Percentiles rank a stretch among this genome's conserved stretches.
These are phyloP conservation scores for Amblyteles armatorius DNA, from an alignment of 2,888 invertebrate genomes.

Conservation along the genomic window DNA sequence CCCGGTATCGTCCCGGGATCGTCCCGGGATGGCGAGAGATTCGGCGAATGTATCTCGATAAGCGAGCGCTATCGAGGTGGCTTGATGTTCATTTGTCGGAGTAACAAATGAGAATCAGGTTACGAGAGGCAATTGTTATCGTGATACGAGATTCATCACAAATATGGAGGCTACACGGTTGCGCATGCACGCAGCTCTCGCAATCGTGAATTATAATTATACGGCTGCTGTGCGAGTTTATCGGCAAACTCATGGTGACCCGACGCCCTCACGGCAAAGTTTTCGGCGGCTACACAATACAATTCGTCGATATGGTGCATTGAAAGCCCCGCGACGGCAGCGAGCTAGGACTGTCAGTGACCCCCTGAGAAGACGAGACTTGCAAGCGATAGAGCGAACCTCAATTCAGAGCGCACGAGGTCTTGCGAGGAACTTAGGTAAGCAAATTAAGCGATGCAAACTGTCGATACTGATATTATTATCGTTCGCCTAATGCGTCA, in stretches of 20 bases:
- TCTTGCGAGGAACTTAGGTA: slow-evolving; percentile 3
- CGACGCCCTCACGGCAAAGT: slow-evolving; percentile 1
- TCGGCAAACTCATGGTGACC: neutral
- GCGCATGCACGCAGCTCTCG: neutral
- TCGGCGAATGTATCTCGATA: too few relatives aligned
- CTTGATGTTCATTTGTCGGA: too few relatives aligned
- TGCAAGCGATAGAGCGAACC: neutral
- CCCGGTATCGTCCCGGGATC: too few relatives aligned
- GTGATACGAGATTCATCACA: neutral
- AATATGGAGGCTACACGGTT: neutral
- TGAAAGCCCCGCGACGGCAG: slow-evolving; percentile 1
- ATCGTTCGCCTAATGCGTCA: neutral
- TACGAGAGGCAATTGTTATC: too few relatives aligned
- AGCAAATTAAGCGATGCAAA: neutral
- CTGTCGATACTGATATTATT: neutral
- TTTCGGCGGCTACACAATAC: slow-evolving; percentile 9
- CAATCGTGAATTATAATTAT: neutral
- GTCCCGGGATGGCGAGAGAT: too few relatives aligned
- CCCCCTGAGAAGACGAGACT: neutral
- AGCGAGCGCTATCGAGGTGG: too few relatives aligned
- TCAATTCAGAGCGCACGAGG: slow-evolving; percentile 2
- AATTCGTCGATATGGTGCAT: neutral
- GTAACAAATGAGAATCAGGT: too few relatives aligned
- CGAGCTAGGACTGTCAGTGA: slow-evolving; percentile 12
- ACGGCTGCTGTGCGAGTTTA: neutral